phyloP scores from a whole-genome alignment of 2,113 vertebrate genomes.

The Ptilorrhoa leucosticta region DNA sequence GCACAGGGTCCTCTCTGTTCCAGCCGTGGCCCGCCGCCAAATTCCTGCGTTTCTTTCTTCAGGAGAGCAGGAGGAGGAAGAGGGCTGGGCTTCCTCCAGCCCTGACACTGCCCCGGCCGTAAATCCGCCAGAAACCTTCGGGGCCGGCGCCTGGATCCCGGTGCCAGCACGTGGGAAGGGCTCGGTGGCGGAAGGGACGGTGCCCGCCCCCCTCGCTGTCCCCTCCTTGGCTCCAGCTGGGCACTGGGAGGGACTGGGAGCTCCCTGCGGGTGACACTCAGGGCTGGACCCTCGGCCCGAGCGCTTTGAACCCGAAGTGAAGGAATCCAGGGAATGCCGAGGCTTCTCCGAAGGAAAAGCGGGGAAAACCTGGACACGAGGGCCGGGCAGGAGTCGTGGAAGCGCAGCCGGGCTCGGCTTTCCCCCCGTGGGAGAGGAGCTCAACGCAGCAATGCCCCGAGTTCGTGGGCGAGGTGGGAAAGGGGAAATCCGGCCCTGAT shows the following conservation, averaged over 20 bases:
- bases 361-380: background rate
- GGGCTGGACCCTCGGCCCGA: fast-evolving
- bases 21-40: slow-evolving; percentile 39
- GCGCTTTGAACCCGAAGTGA: background rate
- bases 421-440: too few relatives aligned
- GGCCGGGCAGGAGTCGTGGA: fast-evolving
- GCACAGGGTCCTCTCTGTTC: slow-evolving; percentile 60
- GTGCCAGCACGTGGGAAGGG: fast-evolving
- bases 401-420: too few relatives aligned
- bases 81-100: slow-evolving; percentile 51
- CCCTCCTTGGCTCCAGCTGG: background rate
- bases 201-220: background rate
- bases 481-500: fast-evolving
- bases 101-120: background rate
- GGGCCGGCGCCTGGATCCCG: background rate
- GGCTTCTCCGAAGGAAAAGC: background rate
- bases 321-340: background rate
- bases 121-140: background rate
- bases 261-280: fast-evolving
- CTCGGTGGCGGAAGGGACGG: fast-evolving
- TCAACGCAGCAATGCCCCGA: too few relatives aligned
- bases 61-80: slow-evolving; percentile 43
- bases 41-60: slow-evolving; percentile 37
- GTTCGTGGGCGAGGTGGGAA: background rate
- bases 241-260: background rate